phyloP scores from a whole-genome alignment of 2,113 vertebrate genomes.

The Gadus chalcogrammus region DNA sequence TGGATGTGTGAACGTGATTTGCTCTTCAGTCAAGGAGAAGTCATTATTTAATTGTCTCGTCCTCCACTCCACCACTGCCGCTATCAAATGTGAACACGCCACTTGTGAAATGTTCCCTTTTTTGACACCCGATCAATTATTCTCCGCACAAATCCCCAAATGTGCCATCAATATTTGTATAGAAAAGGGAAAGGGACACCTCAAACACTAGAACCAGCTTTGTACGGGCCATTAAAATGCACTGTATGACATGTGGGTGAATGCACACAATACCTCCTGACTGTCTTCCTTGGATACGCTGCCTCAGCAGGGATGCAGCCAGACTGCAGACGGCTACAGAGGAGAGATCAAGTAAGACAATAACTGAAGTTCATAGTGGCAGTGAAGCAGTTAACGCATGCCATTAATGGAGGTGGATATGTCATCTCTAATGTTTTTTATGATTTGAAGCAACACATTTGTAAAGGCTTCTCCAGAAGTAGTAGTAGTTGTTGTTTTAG shows the following conservation, averaged over 20 bases:
- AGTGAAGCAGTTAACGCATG: slow-evolving; percentile 72
- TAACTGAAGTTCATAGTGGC: slow-evolving; percentile 66
- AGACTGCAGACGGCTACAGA: slow-evolving; percentile 52
- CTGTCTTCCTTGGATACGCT: slow-evolving; percentile 60
- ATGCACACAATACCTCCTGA: slow-evolving; percentile 26
- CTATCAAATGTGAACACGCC: too few species aligned
- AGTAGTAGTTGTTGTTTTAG: too few species aligned
- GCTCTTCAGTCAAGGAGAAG: too few species aligned
- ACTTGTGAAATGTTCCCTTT: too few species aligned
- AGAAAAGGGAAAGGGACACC: too few species aligned
- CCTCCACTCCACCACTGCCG: too few species aligned
- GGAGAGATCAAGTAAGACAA: slow-evolving; percentile 66
- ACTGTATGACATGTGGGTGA: slow-evolving; percentile 14
- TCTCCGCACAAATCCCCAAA: too few species aligned
- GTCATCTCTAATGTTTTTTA: slow-evolving; percentile 63
- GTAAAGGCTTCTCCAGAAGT: too few species aligned
- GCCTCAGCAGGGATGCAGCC: slow-evolving; percentile 71
- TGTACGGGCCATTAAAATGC: neutral
- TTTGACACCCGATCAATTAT: too few species aligned
- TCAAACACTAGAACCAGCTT: neutral
- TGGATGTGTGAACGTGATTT: too few species aligned
- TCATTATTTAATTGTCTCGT: too few species aligned
- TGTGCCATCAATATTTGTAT: too few species aligned
- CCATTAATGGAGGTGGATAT: slow-evolving; percentile 60
- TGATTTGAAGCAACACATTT: slow-evolving; percentile 37